Evolutionary conservation across 2,797 vertebrate genomes (phyloP), one percentile per base, ranked within the genome.

Genomic region (Eulemur mongoz): DNA sequence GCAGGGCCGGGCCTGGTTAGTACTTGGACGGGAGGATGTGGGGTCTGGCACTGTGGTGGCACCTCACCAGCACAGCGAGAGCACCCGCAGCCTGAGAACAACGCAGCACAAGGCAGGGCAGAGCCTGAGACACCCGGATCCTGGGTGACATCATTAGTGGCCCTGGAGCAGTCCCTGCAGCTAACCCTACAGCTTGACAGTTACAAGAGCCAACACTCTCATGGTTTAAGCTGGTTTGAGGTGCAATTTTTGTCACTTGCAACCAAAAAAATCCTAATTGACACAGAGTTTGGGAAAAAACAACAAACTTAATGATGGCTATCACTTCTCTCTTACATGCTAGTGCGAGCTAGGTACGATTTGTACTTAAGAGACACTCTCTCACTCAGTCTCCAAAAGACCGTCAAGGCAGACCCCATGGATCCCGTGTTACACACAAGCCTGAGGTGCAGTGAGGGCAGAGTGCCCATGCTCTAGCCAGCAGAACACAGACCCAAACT

Each of bases 71-170:
- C 30, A 1, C 32, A 30, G 4, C 0, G 0, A 1, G 22, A 84
- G 35, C 50, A 10, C 35, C 48, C 50, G 10, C 3, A 25, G 63
- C 40, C 40, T 23, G 38, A 67, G 40, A 25, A 48, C 1, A 2
- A 13, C 1, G 3, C 12, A 20, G 38, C 5, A 1, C 0, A 25
- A 69, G 32, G 40, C n/a, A 12, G 45, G 13, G 38, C 18, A 35
- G 48, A 86, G 67, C 20, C 50, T 7, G 3, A 38, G 27, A 65
- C 20, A 38, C 27, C 10, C 1, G 45, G 73, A 11, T 7, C 61
- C 45, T 9, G 67, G 70, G 32, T n/a, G 40, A 30, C 32, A 23
- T 40, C 45, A 5, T 14, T 10, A 11, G 57, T 25, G 38, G 15
- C 54, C 40, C 38, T 2, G 22, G 27, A 10, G 40, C n/a, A 38